These are phyloP conservation scores for Branchinecta lindahli DNA, from an alignment of 1,140 invertebrate genomes.

Conservation along the genomic window DNA sequence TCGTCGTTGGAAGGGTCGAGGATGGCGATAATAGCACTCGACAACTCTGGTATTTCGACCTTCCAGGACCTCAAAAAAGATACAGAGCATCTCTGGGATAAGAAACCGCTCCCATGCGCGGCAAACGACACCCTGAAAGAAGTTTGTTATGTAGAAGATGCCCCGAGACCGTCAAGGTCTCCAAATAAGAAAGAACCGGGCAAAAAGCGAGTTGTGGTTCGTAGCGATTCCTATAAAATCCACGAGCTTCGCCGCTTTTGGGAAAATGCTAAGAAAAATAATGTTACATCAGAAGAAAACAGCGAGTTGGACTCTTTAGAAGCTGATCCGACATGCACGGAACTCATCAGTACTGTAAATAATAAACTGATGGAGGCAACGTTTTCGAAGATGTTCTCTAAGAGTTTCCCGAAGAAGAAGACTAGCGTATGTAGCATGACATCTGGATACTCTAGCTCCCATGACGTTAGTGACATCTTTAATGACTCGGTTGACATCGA, in stretches of 20 bases:
- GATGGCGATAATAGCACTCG: too few relatives aligned
- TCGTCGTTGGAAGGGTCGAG: too few relatives aligned
- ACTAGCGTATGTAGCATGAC: not conserved
- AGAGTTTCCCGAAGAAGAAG: not conserved
- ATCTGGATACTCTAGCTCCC: not conserved
- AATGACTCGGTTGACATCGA: too few relatives aligned
- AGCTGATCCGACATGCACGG: not conserved
- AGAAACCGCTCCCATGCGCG: too few relatives aligned
- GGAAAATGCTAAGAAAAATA: not conserved
- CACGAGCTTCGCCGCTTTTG: not conserved
- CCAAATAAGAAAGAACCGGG: not conserved
- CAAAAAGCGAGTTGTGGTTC: conserved; percentile 4
- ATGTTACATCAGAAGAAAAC: not conserved
- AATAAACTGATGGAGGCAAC: not conserved
- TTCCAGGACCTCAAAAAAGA: too few relatives aligned
- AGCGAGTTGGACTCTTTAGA: not conserved
- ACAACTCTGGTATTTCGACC: too few relatives aligned
- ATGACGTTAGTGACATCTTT: not conserved
- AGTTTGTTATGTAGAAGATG: too few relatives aligned
- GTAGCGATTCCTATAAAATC: not conserved
- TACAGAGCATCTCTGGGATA: too few relatives aligned
- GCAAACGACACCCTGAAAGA: too few relatives aligned
- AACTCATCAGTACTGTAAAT: not conserved
- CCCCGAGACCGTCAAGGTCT: not conserved
- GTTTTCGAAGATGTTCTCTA: not conserved